Evolutionary conservation across 2,797 vertebrate genomes (phyloP).

Genomic region (Streptopelia turtur): DNA sequence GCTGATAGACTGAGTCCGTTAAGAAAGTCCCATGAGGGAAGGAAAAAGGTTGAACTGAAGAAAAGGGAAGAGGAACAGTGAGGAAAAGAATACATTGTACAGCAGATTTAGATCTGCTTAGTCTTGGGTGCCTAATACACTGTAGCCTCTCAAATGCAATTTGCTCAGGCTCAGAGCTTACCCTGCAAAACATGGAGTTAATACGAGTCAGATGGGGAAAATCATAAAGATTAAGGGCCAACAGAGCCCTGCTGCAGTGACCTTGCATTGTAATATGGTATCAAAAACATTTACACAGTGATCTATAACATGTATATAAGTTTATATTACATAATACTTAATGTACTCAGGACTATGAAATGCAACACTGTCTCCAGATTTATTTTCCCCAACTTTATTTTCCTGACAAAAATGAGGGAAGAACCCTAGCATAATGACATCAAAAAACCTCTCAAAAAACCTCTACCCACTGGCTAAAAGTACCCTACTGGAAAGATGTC

Average conservation of each 20-base stretch:
- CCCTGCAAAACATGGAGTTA: background rate
- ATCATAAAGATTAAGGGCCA: background rate
- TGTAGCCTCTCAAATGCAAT: background rate
- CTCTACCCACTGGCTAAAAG: background rate
- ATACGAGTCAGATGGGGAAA: background rate
- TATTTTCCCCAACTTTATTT: background rate
- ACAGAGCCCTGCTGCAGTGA: background rate
- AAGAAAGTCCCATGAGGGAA: background rate
- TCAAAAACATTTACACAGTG: background rate
- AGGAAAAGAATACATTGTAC: background rate
- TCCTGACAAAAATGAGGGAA: background rate
- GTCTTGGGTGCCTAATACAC: background rate
- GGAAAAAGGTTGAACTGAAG: background rate
- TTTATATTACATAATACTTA: background rate
- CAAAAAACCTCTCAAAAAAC: background rate
- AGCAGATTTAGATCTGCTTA: background rate
- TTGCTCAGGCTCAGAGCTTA: background rate
- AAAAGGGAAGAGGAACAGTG: background rate
- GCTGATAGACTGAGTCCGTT: background rate
- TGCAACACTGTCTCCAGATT: background rate
- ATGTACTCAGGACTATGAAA: background rate
- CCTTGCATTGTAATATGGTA: background rate
- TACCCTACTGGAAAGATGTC: background rate
- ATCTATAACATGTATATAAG: background rate
- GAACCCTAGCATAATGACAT: background rate